Conservation (phyloP, 2,113 vertebrate species). For the Rhea americana region DNA sequence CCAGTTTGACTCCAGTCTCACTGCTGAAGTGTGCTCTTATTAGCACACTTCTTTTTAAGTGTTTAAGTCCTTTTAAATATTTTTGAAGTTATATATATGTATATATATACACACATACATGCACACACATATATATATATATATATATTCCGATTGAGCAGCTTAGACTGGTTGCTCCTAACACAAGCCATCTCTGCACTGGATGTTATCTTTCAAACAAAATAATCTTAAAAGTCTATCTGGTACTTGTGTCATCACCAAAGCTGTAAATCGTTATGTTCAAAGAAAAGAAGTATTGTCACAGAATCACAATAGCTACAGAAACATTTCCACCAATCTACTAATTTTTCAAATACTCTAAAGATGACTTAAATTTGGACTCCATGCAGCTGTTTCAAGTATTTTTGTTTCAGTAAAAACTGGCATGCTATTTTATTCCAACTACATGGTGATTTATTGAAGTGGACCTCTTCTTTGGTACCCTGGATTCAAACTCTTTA, state of each 20-base stretch:
- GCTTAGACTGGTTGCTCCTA: not conserved
- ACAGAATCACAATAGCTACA: not conserved
- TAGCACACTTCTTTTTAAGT: not conserved
- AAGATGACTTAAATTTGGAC: not conserved
- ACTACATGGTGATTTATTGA: not conserved
- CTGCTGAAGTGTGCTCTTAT: not conserved
- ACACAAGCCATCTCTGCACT: not conserved
- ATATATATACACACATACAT: no score
- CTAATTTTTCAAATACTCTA: not conserved
- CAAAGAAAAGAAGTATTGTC: not conserved
- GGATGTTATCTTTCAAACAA: not conserved
- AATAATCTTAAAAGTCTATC: not conserved
- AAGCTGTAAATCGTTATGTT: not conserved
- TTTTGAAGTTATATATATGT: no score
- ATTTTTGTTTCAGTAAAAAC: not conserved
- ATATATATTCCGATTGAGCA: not conserved
- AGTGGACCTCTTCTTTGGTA: not conserved
- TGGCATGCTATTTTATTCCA: not conserved
- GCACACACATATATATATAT: no score
- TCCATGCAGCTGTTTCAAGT: not conserved
- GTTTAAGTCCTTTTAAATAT: no score
- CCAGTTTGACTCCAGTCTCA: not conserved
- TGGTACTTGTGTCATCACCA: not conserved
- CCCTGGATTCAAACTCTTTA: not conserved
- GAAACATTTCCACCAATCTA: not conserved